Conservation (phyloP, 2,797 vertebrate species). For the Macrochelys suwanniensis region DNA sequence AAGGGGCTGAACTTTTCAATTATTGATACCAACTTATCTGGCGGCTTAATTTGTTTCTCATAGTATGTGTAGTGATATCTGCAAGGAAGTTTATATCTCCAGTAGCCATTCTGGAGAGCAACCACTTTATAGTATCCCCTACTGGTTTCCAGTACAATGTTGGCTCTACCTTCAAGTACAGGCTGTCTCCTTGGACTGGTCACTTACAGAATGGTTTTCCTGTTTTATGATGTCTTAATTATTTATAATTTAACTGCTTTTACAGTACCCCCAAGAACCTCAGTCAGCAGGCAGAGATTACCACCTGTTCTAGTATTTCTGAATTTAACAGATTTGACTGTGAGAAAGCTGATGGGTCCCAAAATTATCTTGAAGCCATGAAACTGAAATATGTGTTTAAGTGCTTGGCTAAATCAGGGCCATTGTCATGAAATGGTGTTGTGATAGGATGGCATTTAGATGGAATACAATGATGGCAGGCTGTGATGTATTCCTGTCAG, state of each 20-base stretch:
- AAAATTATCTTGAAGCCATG: neutral
- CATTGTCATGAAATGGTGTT: neutral
- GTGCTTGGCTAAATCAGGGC: accelerated
- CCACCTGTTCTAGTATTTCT: accelerated
- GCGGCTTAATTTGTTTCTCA: neutral
- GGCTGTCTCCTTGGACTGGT: neutral
- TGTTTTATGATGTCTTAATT: neutral
- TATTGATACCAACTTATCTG: neutral
- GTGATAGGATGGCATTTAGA: accelerated
- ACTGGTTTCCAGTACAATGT: neutral
- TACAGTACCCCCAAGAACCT: neutral
- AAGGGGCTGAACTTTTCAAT: neutral
- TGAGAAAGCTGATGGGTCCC: accelerated
- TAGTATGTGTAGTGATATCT: accelerated
- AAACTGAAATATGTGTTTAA: accelerated
- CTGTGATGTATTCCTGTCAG: neutral
- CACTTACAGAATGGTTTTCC: neutral
- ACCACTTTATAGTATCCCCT: neutral
- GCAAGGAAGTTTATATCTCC: neutral
- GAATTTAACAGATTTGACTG: neutral
- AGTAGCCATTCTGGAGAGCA: neutral
- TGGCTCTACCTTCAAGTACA: neutral
- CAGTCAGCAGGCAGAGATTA: neutral
- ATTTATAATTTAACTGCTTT: neutral
- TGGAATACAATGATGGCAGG: neutral